A percentile compares a stretch with the other conserved stretches of the same genome.
Conservation (phyloP, 2,888 invertebrate genomes). For the Acronicta leporina region DNA sequence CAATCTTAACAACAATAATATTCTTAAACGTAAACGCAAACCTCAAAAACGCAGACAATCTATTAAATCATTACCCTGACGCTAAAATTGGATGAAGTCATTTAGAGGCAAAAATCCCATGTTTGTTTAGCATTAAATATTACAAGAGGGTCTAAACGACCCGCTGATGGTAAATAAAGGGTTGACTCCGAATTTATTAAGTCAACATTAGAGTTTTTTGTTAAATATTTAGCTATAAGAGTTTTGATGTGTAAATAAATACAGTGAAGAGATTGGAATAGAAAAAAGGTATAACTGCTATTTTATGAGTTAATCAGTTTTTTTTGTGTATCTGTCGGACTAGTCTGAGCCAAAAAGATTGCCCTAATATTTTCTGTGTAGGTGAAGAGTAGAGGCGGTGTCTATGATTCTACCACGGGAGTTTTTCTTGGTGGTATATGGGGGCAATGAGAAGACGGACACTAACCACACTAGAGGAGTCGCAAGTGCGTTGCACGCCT, state of each 20-base stretch:
- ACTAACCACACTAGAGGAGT: too few species aligned
- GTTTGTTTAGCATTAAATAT: slow-evolving; percentile 88
- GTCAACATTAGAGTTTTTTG: slow-evolving; percentile 72
- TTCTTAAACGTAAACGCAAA: slow-evolving; percentile 53
- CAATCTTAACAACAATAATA: neutral
- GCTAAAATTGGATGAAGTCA: slow-evolving; percentile 75
- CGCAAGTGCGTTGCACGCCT: too few species aligned
- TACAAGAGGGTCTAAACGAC: slow-evolving; percentile 84
- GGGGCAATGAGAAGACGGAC: too few species aligned
- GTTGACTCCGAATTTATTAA: slow-evolving; percentile 80
- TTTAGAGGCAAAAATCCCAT: slow-evolving; percentile 78
- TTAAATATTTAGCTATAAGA: slow-evolving; percentile 72
- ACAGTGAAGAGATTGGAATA: slow-evolving; percentile 40
- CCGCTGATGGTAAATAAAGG: slow-evolving; percentile 82
- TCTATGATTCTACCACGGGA: too few species aligned
- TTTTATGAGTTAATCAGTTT: slow-evolving; percentile 15
- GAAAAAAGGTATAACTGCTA: slow-evolving; percentile 25
- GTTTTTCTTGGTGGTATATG: too few species aligned
- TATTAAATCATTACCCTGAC: slow-evolving; percentile 52
- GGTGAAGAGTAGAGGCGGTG: too few species aligned
- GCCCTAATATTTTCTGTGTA: neutral
- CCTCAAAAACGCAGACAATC: slow-evolving; percentile 52
- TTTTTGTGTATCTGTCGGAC: neutral
- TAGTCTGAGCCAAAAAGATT: neutral
- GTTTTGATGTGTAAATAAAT: slow-evolving; percentile 68